A percentile compares a stretch with the other conserved stretches of the same genome.
Conservation (phyloP, 2,888 invertebrate genomes). For the Nebria salina region DNA sequence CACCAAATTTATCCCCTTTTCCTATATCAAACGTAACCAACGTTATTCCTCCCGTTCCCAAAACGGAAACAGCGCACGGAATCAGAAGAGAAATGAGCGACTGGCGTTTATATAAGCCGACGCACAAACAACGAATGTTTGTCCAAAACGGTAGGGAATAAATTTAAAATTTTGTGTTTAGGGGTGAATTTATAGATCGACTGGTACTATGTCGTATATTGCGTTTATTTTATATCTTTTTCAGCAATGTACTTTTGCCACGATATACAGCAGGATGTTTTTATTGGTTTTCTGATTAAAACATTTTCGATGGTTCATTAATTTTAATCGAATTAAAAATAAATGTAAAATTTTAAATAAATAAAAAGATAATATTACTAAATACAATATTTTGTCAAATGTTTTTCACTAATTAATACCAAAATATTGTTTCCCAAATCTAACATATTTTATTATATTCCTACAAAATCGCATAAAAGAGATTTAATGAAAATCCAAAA, state of each 20-base stretch:
- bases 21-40: background rate
- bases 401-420: background rate
- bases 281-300: background rate
- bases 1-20: background rate
- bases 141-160: background rate
- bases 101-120: background rate
- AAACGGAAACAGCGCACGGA: background rate
- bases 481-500: too few relatives aligned
- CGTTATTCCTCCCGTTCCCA: background rate
- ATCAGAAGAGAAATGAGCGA: background rate
- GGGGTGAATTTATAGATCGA: background rate
- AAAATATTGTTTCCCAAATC: background rate
- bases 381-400: background rate
- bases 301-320: background rate
- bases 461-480: too few relatives aligned
- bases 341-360: too few relatives aligned
- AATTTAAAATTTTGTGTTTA: background rate
- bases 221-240: background rate
- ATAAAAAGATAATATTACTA: too few relatives aligned
- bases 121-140: background rate
- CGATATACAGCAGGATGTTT: background rate
- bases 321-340: too few relatives aligned
- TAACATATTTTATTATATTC: too few relatives aligned
- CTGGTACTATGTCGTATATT: background rate
- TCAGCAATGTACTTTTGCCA: background rate